phyloP scores from a whole-genome alignment of 2,797 vertebrate species.

The Hemitrygon akajei region DNA sequence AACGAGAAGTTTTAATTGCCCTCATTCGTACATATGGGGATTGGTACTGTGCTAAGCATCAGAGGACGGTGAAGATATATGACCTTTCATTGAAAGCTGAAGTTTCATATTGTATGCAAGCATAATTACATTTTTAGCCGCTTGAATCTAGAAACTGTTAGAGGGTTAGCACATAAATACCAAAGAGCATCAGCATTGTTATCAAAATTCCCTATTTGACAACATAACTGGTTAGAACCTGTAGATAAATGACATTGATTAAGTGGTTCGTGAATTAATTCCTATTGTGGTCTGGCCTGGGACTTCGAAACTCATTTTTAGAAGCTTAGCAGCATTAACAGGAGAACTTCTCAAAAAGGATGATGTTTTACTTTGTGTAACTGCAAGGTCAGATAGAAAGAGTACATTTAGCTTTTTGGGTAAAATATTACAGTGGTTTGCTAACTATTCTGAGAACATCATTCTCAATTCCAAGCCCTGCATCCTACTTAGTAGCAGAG shows the following conservation, averaged over 20 bases:
- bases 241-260: constrained; percentile 7
- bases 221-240: background rate
- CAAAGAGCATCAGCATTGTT: background rate
- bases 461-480: background rate
- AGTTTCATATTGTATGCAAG: background rate
- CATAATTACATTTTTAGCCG: background rate
- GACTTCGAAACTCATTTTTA: constrained; percentile 21
- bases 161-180: background rate
- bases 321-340: constrained; percentile 15
- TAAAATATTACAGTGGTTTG: background rate
- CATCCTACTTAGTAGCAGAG: background rate
- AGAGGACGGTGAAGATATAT: background rate
- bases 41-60: background rate
- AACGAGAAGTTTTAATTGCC: background rate
- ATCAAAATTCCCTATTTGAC: constrained; percentile 19
- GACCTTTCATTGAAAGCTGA: background rate
- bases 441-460: constrained; percentile 35
- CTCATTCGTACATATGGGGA: background rate
- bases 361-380: background rate
- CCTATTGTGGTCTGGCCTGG: constrained; percentile 13
- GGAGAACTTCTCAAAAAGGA: background rate
- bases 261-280: constrained; percentile 27
- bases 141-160: background rate
- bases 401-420: background rate
- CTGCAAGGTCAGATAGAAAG: constrained; percentile 14